Evolutionary conservation across 2,113 vertebrate genomes (phyloP), one percentile per base, ranked within the genome.

Genomic region (Sinocyclocheilus maitianheensis): DNA sequence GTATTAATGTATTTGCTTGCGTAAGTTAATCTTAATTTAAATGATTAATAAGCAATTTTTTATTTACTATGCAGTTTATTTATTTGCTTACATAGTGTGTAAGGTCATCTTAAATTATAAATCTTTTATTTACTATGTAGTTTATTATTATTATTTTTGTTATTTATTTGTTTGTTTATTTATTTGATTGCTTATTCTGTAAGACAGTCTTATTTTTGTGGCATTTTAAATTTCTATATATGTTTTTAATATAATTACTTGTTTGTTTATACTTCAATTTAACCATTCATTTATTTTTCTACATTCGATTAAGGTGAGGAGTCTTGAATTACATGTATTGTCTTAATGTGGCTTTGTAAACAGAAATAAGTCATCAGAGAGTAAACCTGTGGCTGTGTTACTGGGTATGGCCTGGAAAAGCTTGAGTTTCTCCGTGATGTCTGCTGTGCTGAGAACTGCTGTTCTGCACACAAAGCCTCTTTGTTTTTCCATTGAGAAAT

Each of bases 401-500:
- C 48, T 34, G 3, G 5, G 18, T 34, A 0, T 63, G 34, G 16
- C 37, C 51, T 65, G 26, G 37, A 46, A 75, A 26, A 60, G n/a
- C 53, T 76, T 62, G 30, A n/a, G 71, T 46, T 76, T 60, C 30
- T 75, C 12, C 16, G 34, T 67, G 24, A 62, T 79, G 77, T 24
- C 58, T 14, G 60, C 37, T 30, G 83, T 58, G 48, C 63, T 14
- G 1, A 85, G 62, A 53, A 16, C 40, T 14, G 58, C 22, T 62
- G 82, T 58, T 51, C 75, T 20, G 10, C 34, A 85, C 72, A 51
- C 62, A 72, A 84, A 53, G 24, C 13, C 46, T n/a, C 69, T 84
- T 87, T 87, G 62, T 79, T 22, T 71, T 51, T 48, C 48, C 37
- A n/a, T 37, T 71, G 24, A 71, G 81, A 14, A 71, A 71, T 69